Evolutionary conservation across 1,140 invertebrate species (phyloP).

Genomic region (Nilaparvata lugens): DNA sequence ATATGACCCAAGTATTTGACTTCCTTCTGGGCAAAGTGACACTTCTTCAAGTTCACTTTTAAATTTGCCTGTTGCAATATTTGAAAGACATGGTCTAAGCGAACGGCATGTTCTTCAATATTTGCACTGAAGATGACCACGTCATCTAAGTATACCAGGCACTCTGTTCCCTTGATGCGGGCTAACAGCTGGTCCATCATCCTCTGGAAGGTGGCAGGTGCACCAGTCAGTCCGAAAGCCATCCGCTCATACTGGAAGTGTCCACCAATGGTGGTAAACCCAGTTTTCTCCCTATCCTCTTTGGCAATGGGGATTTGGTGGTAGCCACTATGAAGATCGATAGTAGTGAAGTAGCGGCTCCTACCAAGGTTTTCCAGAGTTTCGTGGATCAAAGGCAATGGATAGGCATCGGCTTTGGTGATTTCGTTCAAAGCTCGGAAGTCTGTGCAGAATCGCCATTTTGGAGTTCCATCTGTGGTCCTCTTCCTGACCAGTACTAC

Average conservation of each 20-base stretch:
- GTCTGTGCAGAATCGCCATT: slow-evolving; percentile 24
- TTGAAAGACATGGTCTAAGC: too few species aligned
- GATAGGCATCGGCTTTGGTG: slow-evolving; percentile 39
- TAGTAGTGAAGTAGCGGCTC: slow-evolving; percentile 37
- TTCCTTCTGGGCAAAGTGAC: slow-evolving; percentile 17
- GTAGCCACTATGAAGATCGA: slow-evolving; percentile 39
- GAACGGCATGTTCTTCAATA: too few species aligned
- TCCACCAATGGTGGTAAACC: slow-evolving; percentile 10
- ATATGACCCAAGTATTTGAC: slow-evolving; percentile 35
- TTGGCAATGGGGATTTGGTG: slow-evolving; percentile 14
- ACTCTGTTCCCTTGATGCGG: slow-evolving; percentile 14
- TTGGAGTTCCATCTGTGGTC: too few species aligned
- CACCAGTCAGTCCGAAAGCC: slow-evolving; percentile 25
- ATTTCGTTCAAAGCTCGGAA: slow-evolving; percentile 36
- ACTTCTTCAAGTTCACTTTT: slow-evolving; percentile 18
- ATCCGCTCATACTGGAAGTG: slow-evolving; percentile 13
- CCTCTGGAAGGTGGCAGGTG: slow-evolving; percentile 15
- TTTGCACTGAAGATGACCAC: slow-evolving; percentile 30
- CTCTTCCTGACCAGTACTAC: too few species aligned
- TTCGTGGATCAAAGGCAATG: slow-evolving; percentile 28
- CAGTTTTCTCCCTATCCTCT: slow-evolving; percentile 29
- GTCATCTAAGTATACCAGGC: slow-evolving; percentile 32
- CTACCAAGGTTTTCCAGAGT: slow-evolving; percentile 38
- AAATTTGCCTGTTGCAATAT: too few species aligned
- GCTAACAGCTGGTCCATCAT: slow-evolving; percentile 23